These are phyloP conservation scores for Myotis planiceps DNA, from an alignment of 2,797 vertebrate genomes.

Conservation along the genomic window DNA sequence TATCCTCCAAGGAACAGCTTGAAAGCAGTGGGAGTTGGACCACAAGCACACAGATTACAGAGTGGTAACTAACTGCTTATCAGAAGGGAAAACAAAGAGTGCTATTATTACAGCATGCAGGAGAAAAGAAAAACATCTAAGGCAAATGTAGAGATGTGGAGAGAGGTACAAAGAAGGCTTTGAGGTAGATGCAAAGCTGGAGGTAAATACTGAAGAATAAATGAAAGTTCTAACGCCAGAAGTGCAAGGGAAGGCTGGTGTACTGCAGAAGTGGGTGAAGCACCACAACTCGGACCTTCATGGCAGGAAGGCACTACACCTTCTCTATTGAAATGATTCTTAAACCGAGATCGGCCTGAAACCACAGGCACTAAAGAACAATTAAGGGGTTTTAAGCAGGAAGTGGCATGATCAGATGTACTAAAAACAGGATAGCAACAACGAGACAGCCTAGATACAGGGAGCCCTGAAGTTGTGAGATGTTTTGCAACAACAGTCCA, in stretches of 20 bases:
- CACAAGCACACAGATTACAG: background rate
- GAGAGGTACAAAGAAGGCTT: background rate
- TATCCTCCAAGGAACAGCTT: background rate
- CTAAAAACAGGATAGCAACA: slow-evolving; percentile 40
- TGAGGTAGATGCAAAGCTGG: background rate
- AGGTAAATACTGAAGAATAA: background rate
- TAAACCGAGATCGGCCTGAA: background rate
- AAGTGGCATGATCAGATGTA: background rate
- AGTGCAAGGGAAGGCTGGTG: background rate
- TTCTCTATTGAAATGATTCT: background rate
- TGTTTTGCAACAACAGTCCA: background rate
- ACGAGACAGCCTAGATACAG: background rate
- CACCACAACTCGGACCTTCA: background rate
- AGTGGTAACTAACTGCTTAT: background rate
- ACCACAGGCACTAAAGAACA: background rate
- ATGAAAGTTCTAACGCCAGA: background rate
- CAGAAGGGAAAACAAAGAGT: background rate
- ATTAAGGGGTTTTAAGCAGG: slow-evolving; percentile 26
- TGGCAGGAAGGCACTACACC: background rate
- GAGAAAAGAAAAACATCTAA: background rate
- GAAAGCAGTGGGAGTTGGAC: background rate
- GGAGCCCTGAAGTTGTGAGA: background rate
- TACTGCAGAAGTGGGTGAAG: background rate
- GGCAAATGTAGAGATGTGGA: background rate
- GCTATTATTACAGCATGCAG: background rate